Base-by-base conservation (phyloP, 1,140 invertebrate genomes). In the Hydropsyche tenuis region DNA sequence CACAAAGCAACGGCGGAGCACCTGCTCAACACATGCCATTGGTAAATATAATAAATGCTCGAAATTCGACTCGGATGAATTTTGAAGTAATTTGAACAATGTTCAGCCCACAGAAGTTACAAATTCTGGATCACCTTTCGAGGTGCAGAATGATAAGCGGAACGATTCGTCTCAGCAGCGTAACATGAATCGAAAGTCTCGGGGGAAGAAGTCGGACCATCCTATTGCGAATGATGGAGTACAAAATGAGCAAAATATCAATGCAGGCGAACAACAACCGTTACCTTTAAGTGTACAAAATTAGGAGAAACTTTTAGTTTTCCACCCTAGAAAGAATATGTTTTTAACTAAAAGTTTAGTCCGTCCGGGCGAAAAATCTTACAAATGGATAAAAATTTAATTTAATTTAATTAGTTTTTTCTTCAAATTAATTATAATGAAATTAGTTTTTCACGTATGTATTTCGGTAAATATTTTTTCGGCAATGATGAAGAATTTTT, bases 71-170 rank as follows among this genome's bases (percentile, higher is more conserved):
- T 14, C 14, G 42, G 42, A 14, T 43, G 42, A 48, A 14, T n/a
- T 6, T 48, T 48, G 46, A 6, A 48, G 2, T 48, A 48, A 6
- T 48, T 4, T 60, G n/a, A n/a, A n/a, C n/a, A 22, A 25, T 60
- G 4, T 25, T 68, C 79, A 85, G 83, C 82, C 83, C 69, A 79
- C 82, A 23, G 85, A 87, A 66, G 80, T 83, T 70, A 82, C 83
- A 12, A 86, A 87, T 37, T 78, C 82, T 1, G 87, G 87, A 78
- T 87, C 86, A 0, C 80, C 85, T 42, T 86, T 88, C 70, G 89
- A 90, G 75, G 78, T 82, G 75, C 84, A 86, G 73, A 79, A 81
- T 3, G 88, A 89, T 73, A 90, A 90, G 81, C 85, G 89, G 37
- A 87, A 88, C 81, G 43, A 86, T 86, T 77, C 82, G 4, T 43